A percentile compares a stretch with the other conserved stretches of the same genome.
Evolutionary conservation across 1,140 invertebrate genomes (phyloP).

Genomic region (Ditylenchus dipsaci): DNA sequence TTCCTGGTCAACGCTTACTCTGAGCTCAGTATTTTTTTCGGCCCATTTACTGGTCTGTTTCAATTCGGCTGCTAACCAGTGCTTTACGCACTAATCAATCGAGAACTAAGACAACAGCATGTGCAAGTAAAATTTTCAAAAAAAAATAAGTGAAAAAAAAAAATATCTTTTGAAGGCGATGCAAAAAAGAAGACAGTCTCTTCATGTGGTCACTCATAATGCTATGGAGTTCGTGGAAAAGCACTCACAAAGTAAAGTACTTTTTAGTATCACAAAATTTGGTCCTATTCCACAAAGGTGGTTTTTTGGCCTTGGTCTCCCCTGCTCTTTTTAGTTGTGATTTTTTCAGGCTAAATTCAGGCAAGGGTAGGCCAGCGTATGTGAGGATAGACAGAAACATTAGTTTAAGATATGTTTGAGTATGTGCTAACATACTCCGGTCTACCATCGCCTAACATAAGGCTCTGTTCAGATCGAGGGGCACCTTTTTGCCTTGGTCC

Average conservation of each 20-base stretch:
- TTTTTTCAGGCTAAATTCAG: too few species aligned
- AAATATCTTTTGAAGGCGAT: conserved; percentile 1
- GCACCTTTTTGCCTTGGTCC: too few species aligned
- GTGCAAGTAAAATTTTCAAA: conserved; percentile 1
- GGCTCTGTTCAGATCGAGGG: too few species aligned
- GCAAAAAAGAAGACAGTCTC: conserved; percentile 20
- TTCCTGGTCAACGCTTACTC: conserved; percentile 45
- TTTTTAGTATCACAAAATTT: too few species aligned
- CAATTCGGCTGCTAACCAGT: conserved; percentile 57
- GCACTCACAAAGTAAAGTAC: conserved; percentile 4
- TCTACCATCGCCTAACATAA: too few species aligned
- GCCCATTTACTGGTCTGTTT: conserved; percentile 57
- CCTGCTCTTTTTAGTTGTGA: too few species aligned
- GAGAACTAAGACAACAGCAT: conserved; percentile 54
- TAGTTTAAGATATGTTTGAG: too few species aligned
- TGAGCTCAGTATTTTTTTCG: conserved; percentile 53
- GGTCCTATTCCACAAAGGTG: too few species aligned
- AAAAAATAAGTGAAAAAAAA: not conserved
- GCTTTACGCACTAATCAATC: conserved; percentile 56
- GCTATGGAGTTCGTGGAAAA: conserved; percentile 24
- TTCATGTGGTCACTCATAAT: conserved; percentile 25
- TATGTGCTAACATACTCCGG: too few species aligned
- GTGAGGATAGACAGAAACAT: too few species aligned
- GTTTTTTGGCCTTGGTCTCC: too few species aligned
- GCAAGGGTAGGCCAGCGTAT: too few species aligned